Evolutionary conservation across 2,888 invertebrate genomes (phyloP), one percentile per base, ranked within the genome.

Genomic region (Thelaira solivaga): DNA sequence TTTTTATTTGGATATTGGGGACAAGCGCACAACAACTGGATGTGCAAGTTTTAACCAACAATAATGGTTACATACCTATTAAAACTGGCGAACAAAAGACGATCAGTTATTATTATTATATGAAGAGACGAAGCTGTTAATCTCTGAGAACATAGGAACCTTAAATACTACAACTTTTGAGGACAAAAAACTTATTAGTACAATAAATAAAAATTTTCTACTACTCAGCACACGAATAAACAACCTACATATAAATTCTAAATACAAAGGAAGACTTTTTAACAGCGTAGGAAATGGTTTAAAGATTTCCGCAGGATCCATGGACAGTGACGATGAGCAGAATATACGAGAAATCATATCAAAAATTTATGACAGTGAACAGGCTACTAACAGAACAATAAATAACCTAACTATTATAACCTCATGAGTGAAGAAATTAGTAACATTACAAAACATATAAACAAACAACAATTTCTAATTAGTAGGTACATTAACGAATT

Each of bases 11-110:
- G n/a, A n/a, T n/a, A n/a, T n/a, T n/a, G n/a, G 7, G 16, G 10
- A 43, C 31, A 16, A 65, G 29, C 24, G 29, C 36, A 43, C 68
- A 81, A 62, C 68, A 31, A 13, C 20, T 81, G 8, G 80, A 80
- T 20, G 68, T 78, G 26, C 76, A 76, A 11, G 72, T 76, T 20
- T 18, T 79, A 20, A 79, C 49, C 4, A 76, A 76, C 29, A 80
- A 79, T 26, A 76, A 81, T 24, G 80, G 74, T 7, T 80, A 74
- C 39, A 45, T 78, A 53, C 64, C 73, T 10, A 74, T 80, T 18
- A 77, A 80, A 59, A 11, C 61, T 13, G 67, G 55, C 20, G 45
- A 79, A 13, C 34, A 45, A 13, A 67, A 74, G 39, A 24, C 71
- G 31, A 76, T 79, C 20, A 10, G 62, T 22, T 39, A 68, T 2